Evolutionary conservation across 2,113 vertebrate genomes (phyloP), one percentile per base, ranked within the genome.

Genomic region (Myiagra hebetior): DNA sequence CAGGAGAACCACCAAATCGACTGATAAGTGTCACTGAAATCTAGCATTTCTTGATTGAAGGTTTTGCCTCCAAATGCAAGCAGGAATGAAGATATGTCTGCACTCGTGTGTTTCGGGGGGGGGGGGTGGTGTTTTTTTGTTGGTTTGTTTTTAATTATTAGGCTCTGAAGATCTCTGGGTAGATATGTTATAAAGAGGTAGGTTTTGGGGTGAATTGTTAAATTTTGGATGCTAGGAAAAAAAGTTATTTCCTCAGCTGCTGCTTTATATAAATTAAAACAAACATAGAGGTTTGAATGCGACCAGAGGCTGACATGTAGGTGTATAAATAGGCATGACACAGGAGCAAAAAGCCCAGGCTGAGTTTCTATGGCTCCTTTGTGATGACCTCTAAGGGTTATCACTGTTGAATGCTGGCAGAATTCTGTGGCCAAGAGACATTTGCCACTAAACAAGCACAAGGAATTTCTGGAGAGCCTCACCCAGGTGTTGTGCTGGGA

Each of bases 71-170:
- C 10, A 8, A 72, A 73, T 72, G 22, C 33, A 44, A 68, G 41
- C 19, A 86, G 30, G 18, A 84, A 53, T 27, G 16, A 86, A 89
- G 20, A 28, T 59, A 19, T 3, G 7, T 30, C 26, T 60, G 22
- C 28, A 17, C 39, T 10, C 3, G 6, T 10, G 3, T 31, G 4
- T 63, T 26, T 19, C 0, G 9, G 3, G 11, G 6, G 21, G 24
- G 0, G 5, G 1, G 9, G 23, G 33, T 22, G 41, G 15, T 21
- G 63, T 5, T 9, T 56, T 14, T 46, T 31, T 46, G 10, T 35
- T 68, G 39, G 4, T 44, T 56, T 39, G 7, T 18, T 46, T 73
- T 69, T 39, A 13, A 44, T 68, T 49, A 23, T 35, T 75, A 18
- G 64, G 57, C 46, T 68, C 57, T 73, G 59, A 57, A 88, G 23